Evolutionary conservation across 2,797 vertebrate species (phyloP).

Genomic region (Dallia pectoralis): DNA sequence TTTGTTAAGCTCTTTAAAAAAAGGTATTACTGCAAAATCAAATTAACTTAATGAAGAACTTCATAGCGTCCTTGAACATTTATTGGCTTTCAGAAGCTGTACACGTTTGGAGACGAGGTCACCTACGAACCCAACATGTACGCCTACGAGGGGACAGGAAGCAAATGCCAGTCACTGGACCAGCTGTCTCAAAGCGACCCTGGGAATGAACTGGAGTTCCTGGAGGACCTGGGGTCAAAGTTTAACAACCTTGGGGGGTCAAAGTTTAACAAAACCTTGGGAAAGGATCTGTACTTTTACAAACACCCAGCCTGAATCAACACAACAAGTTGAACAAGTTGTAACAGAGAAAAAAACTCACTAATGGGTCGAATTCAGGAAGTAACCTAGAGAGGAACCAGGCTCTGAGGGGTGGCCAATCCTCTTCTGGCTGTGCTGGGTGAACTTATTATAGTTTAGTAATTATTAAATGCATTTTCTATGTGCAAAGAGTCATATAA

Average conservation of each 20-base stretch:
- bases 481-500: no score
- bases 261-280: constrained; percentile 64
- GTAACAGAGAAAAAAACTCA: no score
- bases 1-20: background rate
- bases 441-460: no score
- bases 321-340: no score
- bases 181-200: constrained; percentile 47
- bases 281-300: constrained; percentile 46
- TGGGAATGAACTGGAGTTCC: constrained; percentile 55
- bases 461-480: no score
- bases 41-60: background rate
- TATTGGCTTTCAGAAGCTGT: constrained; percentile 62
- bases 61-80: no score
- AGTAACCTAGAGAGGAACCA: no score
- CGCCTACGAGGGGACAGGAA: constrained; percentile 66
- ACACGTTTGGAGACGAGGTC: background rate
- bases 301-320: no score
- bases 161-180: constrained; percentile 57
- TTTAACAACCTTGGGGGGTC: constrained; percentile 68
- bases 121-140: constrained; percentile 53
- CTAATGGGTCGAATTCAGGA: no score
- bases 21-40: background rate
- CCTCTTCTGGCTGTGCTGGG: no score
- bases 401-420: no score
- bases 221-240: constrained; percentile 68